Base-by-base conservation (phyloP, 2,888 invertebrate species). In the Drosophila antonietae region DNA sequence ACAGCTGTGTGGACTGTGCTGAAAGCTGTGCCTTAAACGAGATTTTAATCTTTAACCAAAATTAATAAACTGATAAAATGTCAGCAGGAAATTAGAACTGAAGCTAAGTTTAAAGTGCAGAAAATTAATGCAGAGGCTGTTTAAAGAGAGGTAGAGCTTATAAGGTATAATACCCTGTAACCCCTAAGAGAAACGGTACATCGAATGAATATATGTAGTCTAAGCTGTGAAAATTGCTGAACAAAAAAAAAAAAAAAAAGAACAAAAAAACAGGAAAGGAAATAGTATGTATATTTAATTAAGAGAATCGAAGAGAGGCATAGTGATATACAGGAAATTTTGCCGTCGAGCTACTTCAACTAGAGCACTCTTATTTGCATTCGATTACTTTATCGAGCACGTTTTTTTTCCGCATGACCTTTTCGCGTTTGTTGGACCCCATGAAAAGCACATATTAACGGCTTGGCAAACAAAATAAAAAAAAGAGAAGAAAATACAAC, bases 371-470 rank as follows among this genome's bases (percentile, higher is more conserved):
- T 57, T 39, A 28, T 39, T 39, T 44, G 55, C 20, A 15, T 44
- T 44, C 57, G 53, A n/a, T 44, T 49, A 41, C 39, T 37, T 23
- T 37, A 43, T 35, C 8, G 39, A 23, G 15, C 18, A 49, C 47
- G 37, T 28, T 52, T 62, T n/a, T n/a, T 78, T 67, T 57, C 44
- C 15, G 20, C 33, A n/a, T 51, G 63, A 64, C 46, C 58, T 60
- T 73, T 78, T 68, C 62, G 8, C 55, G 31, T 47, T 31, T 47
- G 35, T 33, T 47, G 31, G 35, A 44, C 20, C 37, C 28, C 33
- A 37, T 51, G 55, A 68, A 69, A 77, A 69, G 69, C 39, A 10
- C n/a, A 44, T 70, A 69, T 69, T 69, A 65, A 57, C 47, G 52
- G 62, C 43, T 44, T 57, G 43, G 57, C 66, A 74, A 78, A 47